Percentiles rank a stretch among this genome's conserved stretches.
Conservation (phyloP, 2,888 invertebrate genomes). For the Incurvaria masculella region DNA sequence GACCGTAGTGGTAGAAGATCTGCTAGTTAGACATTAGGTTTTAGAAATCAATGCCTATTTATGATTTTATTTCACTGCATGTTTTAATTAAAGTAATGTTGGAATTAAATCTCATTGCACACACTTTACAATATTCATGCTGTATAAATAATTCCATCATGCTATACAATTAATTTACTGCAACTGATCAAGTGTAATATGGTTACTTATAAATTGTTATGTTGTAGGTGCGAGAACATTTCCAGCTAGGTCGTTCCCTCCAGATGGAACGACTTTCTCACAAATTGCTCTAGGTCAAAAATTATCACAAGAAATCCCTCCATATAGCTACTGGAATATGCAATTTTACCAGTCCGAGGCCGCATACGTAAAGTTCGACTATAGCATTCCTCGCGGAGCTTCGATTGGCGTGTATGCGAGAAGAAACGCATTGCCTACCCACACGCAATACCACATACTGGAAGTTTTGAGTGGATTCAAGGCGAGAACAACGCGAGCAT, state of each 20-base stretch:
- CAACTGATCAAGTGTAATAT: conserved; percentile 11
- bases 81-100: too few relatives aligned
- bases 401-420: conserved; percentile 95
- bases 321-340: conserved; percentile 97
- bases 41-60: too few relatives aligned
- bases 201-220: too few relatives aligned
- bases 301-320: conserved; percentile 83
- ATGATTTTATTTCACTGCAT: too few relatives aligned
- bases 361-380: conserved; percentile 92
- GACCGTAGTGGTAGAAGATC: too few relatives aligned
- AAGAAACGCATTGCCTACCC: conserved; percentile 90
- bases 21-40: too few relatives aligned
- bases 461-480: conserved; percentile 91
- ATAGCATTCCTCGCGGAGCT: conserved; percentile 86
- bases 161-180: conserved; percentile 4
- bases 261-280: conserved; percentile 89
- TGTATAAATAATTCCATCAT: too few relatives aligned
- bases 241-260: conserved; percentile 87
- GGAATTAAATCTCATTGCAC: too few relatives aligned
- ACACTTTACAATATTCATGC: too few relatives aligned
- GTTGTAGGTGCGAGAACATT: conserved; percentile 79
- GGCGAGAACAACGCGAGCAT: conserved; percentile 77
- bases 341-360: conserved; percentile 95
- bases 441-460: conserved; percentile 94
- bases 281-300: conserved; percentile 87